phyloP scores from a whole-genome alignment of 2,113 vertebrate species.

The Perca fluviatilis region DNA sequence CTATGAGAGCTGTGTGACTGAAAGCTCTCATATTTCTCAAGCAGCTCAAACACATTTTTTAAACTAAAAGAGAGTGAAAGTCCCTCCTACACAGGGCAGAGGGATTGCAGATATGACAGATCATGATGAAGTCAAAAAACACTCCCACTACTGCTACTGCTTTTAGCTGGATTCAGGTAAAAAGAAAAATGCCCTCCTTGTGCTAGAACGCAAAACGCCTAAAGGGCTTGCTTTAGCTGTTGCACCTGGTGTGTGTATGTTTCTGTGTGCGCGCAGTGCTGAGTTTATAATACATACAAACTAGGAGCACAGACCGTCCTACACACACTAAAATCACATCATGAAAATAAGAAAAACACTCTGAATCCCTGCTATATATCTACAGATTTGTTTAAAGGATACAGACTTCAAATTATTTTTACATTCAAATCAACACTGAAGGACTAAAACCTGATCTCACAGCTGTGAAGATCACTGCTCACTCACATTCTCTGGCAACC shows the following conservation, averaged over 20 bases:
- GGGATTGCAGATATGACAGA: conserved; percentile 39
- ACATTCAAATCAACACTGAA: conserved; percentile 18
- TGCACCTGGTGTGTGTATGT: conserved; percentile 1
- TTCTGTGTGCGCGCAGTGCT: not conserved
- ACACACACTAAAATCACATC: conserved; percentile 25
- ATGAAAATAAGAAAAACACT: conserved; percentile 2
- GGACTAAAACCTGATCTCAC: not conserved
- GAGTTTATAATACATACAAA: conserved; percentile 27
- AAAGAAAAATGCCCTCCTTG: conserved; percentile 24
- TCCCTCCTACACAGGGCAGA: conserved; percentile 67
- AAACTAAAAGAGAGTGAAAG: conserved; percentile 52
- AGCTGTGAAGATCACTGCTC: conserved; percentile 18
- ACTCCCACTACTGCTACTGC: conserved; percentile 40
- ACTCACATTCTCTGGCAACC: conserved; percentile 1
- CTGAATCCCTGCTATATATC: not conserved
- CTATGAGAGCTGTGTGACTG: conserved; percentile 35
- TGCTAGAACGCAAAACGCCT: conserved; percentile 22
- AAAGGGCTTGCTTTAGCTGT: conserved; percentile 28
- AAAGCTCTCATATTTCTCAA: conserved; percentile 55
- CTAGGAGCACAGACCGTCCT: conserved; percentile 6
- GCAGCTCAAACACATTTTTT: conserved; percentile 59
- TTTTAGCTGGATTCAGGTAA: conserved; percentile 45
- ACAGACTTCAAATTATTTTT: not conserved
- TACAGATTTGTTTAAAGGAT: not conserved
- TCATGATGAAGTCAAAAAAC: conserved; percentile 54